phyloP scores from a whole-genome alignment of 2,797 vertebrate genomes.

The Erpetoichthys calabaricus region DNA sequence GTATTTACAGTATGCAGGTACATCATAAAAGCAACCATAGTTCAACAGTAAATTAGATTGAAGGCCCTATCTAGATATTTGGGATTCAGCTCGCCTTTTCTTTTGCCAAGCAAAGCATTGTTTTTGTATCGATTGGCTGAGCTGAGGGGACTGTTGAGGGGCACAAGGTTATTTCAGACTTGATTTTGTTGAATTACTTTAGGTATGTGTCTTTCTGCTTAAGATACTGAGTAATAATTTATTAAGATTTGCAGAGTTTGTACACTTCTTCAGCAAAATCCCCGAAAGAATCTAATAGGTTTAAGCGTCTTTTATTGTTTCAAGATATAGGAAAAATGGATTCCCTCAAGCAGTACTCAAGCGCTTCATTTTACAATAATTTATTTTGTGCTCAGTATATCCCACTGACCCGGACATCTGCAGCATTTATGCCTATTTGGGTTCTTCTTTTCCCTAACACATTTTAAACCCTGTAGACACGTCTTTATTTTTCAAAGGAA shows the following conservation, averaged over 20 bases:
- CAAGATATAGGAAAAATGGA: not conserved
- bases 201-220: conserved; percentile 15
- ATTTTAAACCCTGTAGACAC: no score
- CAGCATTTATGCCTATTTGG: no score
- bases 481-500: no score
- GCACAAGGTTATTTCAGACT: conserved; percentile 39
- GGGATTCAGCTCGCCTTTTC: conserved; percentile 36
- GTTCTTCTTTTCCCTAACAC: no score
- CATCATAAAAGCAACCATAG: conserved; percentile 13
- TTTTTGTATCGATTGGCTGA: conserved; percentile 33
- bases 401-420: no score
- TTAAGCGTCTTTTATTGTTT: no score
- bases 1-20: conserved; percentile 10
- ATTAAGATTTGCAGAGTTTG: no score
- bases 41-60: conserved; percentile 23
- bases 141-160: conserved; percentile 25
- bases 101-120: conserved; percentile 30
- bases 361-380: not conserved
- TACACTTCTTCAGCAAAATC: no score
- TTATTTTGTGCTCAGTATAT: no score
- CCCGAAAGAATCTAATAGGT: no score
- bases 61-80: conserved; percentile 21
- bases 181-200: conserved; percentile 27
- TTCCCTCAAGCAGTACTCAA: not conserved
- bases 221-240: conserved; percentile 25